Evolutionary conservation across 2,113 vertebrate species (phyloP), one percentile per base, ranked within the genome.

Genomic region (Pimephales promelas): DNA sequence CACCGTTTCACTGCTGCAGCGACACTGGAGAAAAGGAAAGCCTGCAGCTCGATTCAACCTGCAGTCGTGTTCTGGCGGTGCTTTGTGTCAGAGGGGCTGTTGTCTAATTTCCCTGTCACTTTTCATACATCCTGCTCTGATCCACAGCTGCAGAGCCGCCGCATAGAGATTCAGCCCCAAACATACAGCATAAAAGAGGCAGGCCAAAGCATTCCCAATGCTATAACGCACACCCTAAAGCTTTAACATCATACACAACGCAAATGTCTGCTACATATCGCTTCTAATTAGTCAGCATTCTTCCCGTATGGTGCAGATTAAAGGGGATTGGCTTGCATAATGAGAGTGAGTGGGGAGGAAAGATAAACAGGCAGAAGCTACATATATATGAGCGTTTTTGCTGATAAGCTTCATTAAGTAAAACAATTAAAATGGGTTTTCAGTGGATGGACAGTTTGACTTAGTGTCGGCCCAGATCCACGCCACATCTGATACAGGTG

Each of bases 61-160:
- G 43, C 56, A 79, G 76, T 31, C n/a, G 7, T 77, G 5, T 73
- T 49, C 22, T 73, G 43, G 11, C 43, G 18, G 26, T 13, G 3
- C 61, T 64, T 28, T 80, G n/a, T 49, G 78, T 66, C 78, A 80
- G 13, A 40, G n/a, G 36, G 56, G 18, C 31, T 79, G n/a, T 45
- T n/a, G 22, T 24, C 71, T 81, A 64, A 76, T 82, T 76, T 73
- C 43, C n/a, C 43, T 85, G 45, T 75, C 84, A 85, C 71, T 85
- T 81, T 61, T 57, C 66, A 68, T 75, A 72, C 4, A n/a, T 73
- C 76, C 56, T 43, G 45, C 59, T 52, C 40, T 2, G 24, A 76
- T 20, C 61, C 62, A 49, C 28, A 68, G 56, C 72, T 56, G 31
- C 66, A 2, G 66, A 40, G 66, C 34, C 62, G 1, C 45, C 31